Conservation (phyloP, 2,113 vertebrate genomes). For the Phalacrocorax brasilianus region DNA sequence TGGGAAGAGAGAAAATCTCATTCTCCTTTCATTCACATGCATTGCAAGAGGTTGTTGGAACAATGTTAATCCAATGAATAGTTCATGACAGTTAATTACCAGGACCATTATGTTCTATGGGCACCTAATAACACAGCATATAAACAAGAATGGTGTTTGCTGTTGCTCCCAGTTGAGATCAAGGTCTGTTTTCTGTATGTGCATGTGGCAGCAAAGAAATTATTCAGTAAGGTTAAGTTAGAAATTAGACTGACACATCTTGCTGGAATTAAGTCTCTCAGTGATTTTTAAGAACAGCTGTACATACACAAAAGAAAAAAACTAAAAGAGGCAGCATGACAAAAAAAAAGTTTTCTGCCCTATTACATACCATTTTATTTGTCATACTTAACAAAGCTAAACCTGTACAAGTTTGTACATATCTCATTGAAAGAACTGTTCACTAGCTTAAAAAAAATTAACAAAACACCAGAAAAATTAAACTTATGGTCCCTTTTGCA, state of each 20-base stretch:
- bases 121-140: not conserved
- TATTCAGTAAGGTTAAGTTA: not conserved
- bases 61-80: not conserved
- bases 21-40: not conserved
- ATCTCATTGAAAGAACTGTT: not conserved
- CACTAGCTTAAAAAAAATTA: not conserved
- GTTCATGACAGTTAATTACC: not conserved
- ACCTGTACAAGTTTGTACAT: slow-evolving; percentile 17
- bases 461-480: not conserved
- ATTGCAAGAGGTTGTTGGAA: not conserved
- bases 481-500: not conserved
- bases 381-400: slow-evolving; percentile 13
- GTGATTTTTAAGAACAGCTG: not conserved
- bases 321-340: not conserved
- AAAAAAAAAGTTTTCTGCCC: not conserved
- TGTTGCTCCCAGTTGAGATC: not conserved
- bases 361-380: slow-evolving; percentile 18
- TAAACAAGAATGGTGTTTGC: not conserved
- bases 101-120: not conserved
- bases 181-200: not conserved
- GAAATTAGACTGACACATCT: not conserved
- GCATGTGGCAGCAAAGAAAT: not conserved
- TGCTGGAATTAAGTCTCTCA: not conserved
- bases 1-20: not conserved
- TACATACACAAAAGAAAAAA: not conserved